Conservation (phyloP, 1,140 invertebrate species). For the Theocolax elegans region DNA sequence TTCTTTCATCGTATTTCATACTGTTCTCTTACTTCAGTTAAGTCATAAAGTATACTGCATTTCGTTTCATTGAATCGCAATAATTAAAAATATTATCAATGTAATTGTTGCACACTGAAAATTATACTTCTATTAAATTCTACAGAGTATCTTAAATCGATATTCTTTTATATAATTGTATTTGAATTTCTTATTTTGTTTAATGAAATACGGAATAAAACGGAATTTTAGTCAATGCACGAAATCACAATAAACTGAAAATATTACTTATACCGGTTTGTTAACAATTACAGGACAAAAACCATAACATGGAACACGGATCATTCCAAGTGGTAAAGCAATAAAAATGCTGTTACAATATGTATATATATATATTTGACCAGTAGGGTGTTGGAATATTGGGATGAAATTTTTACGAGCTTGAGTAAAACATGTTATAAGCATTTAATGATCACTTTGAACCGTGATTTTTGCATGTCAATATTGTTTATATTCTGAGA, state of each 20-base stretch:
- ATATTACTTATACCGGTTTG: constrained; percentile 31
- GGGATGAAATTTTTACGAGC: background rate
- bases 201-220: too few species aligned
- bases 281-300: constrained; percentile 79
- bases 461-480: constrained; percentile 12
- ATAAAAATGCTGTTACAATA: constrained; percentile 21
- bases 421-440: constrained; percentile 23
- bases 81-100: background rate
- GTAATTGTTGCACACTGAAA: background rate
- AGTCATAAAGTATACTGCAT: constrained; percentile 12
- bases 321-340: constrained; percentile 79
- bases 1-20: too few species aligned
- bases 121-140: too few species aligned
- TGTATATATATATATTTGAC: constrained; percentile 8
- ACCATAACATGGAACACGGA: constrained; percentile 85
- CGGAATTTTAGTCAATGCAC: background rate
- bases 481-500: constrained; percentile 4
- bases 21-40: background rate
- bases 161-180: too few species aligned
- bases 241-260: constrained; percentile 8
- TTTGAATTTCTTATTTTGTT: too few species aligned
- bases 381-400: constrained; percentile 42
- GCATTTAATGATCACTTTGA: constrained; percentile 4
- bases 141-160: too few species aligned
- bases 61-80: constrained; percentile 51